phyloP scores from a whole-genome alignment of 2,113 vertebrate species.

The Microtus pennsylvanicus region DNA sequence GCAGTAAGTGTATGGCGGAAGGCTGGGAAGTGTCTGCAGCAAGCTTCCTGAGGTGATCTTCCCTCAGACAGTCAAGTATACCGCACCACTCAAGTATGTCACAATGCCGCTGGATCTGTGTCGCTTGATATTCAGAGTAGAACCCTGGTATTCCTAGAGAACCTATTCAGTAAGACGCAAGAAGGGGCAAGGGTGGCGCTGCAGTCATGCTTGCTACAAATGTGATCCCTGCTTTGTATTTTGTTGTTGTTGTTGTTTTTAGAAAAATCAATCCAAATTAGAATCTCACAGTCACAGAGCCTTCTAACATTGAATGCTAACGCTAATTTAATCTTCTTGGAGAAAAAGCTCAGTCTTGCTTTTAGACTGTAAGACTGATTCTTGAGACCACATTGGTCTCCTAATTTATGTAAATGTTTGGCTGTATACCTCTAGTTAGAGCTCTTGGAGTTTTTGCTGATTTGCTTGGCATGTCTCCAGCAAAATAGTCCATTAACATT shows the following conservation, averaged over 20 bases:
- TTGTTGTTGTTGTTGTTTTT: background rate
- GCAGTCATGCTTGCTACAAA: conserved; percentile 16
- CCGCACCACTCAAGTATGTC: conserved; percentile 58
- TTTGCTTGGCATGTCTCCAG: conserved; percentile 71
- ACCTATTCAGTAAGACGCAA: conserved; percentile 40
- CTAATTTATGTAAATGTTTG: background rate
- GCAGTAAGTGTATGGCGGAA: conserved; percentile 68
- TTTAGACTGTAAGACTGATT: background rate
- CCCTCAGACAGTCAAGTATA: conserved; percentile 73
- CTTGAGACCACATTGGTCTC: background rate
- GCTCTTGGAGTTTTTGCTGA: conserved; percentile 68
- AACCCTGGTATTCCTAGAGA: conserved; percentile 69
- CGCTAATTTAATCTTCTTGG: conserved; percentile 3
- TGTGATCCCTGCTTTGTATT: background rate
- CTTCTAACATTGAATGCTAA: background rate
- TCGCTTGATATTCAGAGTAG: conserved; percentile 67
- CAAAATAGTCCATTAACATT: conserved; percentile 78
- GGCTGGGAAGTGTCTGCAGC: conserved; percentile 75
- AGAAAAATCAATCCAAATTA: conserved; percentile 13
- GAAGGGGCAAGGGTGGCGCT: background rate
- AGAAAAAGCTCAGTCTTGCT: conserved; percentile 9
- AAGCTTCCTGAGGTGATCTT: conserved; percentile 79
- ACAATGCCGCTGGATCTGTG: conserved; percentile 54
- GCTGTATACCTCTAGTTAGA: conserved; percentile 55
- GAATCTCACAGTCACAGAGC: background rate